phyloP scores from a whole-genome alignment of 2,888 invertebrate genomes.

The Trissonchulus sp. region DNA sequence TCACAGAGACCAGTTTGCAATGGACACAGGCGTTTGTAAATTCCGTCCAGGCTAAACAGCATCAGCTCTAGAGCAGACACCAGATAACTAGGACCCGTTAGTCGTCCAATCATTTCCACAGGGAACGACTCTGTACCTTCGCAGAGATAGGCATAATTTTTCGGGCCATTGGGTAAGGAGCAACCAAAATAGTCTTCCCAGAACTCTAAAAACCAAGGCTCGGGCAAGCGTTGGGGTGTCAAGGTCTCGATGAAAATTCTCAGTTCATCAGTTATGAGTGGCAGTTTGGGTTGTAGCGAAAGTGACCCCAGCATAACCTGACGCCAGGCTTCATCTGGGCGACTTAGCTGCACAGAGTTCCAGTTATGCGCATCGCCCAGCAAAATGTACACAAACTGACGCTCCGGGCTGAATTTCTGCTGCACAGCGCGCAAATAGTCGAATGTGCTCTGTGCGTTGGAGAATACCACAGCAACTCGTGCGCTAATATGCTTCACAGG shows the following conservation, averaged over 20 bases:
- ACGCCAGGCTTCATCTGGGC: neutral
- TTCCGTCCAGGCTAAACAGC: slow-evolving; percentile 43
- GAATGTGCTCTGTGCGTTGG: slow-evolving; percentile 40
- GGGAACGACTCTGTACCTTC: slow-evolving; percentile 10
- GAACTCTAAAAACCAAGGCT: slow-evolving; percentile 44
- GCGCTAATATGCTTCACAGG: slow-evolving; percentile 34
- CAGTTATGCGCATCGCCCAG: slow-evolving; percentile 49
- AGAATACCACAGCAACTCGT: slow-evolving; percentile 45
- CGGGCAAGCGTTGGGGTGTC: slow-evolving; percentile 46
- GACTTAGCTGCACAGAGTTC: slow-evolving; percentile 31
- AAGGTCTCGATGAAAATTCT: slow-evolving; percentile 44
- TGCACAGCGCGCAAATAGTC: slow-evolving; percentile 31
- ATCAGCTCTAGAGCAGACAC: slow-evolving; percentile 44
- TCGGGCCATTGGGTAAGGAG: neutral
- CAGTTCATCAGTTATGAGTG: slow-evolving; percentile 42
- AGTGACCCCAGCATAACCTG: slow-evolving; percentile 16
- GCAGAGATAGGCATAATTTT: slow-evolving; percentile 1
- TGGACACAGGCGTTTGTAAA: slow-evolving; percentile 34
- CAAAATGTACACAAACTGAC: slow-evolving; percentile 41
- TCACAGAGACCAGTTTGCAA: slow-evolving; percentile 44
- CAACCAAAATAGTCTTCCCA: slow-evolving; percentile 38
- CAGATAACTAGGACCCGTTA: slow-evolving; percentile 41
- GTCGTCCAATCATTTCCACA: neutral
- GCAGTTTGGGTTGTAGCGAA: slow-evolving; percentile 26
- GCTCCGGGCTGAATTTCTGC: slow-evolving; percentile 35